Evolutionary conservation across 1,140 invertebrate genomes (phyloP).

Genomic region (Protaetia brevitarsis): DNA sequence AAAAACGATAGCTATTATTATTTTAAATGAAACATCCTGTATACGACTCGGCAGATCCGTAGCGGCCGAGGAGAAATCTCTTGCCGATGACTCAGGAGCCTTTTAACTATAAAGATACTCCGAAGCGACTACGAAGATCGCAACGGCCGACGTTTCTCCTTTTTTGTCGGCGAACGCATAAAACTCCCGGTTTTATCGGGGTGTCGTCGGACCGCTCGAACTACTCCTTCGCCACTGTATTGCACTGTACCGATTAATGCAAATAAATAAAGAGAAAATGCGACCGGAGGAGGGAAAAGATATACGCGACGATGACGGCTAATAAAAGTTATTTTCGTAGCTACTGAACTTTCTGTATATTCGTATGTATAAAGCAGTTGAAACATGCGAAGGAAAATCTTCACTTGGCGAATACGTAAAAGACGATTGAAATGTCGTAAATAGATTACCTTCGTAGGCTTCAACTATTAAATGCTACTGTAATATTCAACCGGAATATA

Average conservation of each 20-base stretch:
- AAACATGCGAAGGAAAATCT: too few species aligned
- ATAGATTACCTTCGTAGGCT: too few species aligned
- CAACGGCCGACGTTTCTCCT: background rate
- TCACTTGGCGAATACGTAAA: too few species aligned
- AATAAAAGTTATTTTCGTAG: background rate
- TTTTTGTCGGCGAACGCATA: conserved; percentile 11
- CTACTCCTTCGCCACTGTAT: conserved; percentile 5
- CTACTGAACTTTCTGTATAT: background rate
- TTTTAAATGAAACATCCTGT: background rate
- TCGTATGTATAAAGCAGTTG: too few species aligned
- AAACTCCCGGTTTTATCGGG: conserved; percentile 5
- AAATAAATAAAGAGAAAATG: conserved; percentile 8
- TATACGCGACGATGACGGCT: background rate
- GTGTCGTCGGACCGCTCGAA: background rate
- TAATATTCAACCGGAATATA: too few species aligned
- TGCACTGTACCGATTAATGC: conserved; percentile 8
- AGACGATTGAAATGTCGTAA: too few species aligned
- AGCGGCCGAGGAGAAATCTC: background rate
- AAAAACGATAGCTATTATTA: too few species aligned
- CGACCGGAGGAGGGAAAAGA: background rate
- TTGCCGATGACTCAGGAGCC: conserved; percentile 10
- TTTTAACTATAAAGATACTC: conserved; percentile 13
- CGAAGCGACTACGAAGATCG: conserved; percentile 5
- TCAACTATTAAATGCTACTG: too few species aligned
- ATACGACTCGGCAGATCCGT: background rate